Conservation (phyloP, 2,797 vertebrate species). For the Sebastes paucispinis region DNA sequence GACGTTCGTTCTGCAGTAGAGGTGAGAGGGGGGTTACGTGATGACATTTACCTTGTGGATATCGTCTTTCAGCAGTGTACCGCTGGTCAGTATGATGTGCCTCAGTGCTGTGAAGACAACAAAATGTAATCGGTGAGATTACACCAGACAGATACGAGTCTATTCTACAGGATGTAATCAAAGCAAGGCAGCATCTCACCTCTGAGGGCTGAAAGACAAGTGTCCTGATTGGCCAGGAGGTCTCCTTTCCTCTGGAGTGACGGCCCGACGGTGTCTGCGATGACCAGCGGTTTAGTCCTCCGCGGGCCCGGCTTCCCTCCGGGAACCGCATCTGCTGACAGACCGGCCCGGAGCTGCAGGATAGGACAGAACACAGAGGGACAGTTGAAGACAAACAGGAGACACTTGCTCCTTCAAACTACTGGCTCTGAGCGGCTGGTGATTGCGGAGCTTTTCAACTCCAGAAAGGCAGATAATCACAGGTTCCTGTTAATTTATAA, state of each 20-base stretch:
- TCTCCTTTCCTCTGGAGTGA: conserved; percentile 86
- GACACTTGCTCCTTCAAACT: background rate
- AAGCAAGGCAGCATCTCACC: conserved; percentile 65
- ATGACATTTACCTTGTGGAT: conserved; percentile 85
- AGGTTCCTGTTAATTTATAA: no score
- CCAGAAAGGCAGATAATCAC: no score
- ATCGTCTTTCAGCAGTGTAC: conserved; percentile 89
- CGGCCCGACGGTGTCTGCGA: conserved; percentile 58
- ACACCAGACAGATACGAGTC: background rate
- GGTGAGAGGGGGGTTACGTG: accelerated
- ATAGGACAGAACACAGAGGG: background rate
- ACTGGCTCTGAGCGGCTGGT: no score
- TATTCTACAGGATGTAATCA: background rate
- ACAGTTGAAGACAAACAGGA: background rate
- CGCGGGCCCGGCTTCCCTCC: conserved; percentile 82
- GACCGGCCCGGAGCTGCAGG: conserved; percentile 79
- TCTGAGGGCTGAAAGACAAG: conserved; percentile 82
- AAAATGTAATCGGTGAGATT: background rate
- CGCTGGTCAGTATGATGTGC: conserved; percentile 83
- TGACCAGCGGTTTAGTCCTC: conserved; percentile 76
- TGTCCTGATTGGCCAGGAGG: conserved; percentile 85
- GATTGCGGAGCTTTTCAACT: no score
- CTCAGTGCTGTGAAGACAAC: conserved; percentile 78
- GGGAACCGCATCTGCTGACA: conserved; percentile 72
- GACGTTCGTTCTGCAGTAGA: background rate